phyloP scores from a whole-genome alignment of 2,888 invertebrate species.

The Troides aeacus region DNA sequence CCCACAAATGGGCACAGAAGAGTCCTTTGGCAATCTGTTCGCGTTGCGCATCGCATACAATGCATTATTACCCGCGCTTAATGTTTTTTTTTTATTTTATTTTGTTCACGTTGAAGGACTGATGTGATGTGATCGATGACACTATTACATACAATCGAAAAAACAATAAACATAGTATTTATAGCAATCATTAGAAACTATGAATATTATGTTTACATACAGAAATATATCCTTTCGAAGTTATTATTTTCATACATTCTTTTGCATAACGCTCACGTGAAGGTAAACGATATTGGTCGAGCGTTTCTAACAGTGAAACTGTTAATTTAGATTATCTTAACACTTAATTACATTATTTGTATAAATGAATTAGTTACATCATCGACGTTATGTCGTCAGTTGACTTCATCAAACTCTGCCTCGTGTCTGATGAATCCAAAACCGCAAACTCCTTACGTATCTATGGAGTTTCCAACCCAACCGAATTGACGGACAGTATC shows the following conservation, averaged over 20 bases:
- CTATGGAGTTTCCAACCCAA: neutral
- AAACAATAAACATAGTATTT: neutral
- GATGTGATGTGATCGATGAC: neutral
- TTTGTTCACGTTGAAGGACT: slow-evolving; percentile 17
- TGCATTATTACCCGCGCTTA: slow-evolving; percentile 15
- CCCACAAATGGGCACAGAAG: slow-evolving; percentile 11
- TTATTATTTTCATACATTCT: neutral
- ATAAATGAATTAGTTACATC: neutral
- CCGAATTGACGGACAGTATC: neutral
- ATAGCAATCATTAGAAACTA: neutral
- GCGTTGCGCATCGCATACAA: slow-evolving; percentile 25
- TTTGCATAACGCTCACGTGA: neutral
- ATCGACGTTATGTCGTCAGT: neutral
- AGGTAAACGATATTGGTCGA: no score
- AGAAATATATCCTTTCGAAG: no score
- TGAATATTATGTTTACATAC: no score
- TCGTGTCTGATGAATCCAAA: neutral
- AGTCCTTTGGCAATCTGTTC: slow-evolving; percentile 16
- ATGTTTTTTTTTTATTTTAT: slow-evolving; percentile 16
- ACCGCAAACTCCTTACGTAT: neutral
- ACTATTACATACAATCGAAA: neutral
- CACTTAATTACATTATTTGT: neutral
- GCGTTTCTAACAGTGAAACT: neutral
- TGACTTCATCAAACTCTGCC: slow-evolving; percentile 3
- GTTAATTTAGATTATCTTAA: no score